phyloP scores from a whole-genome alignment of 1,140 invertebrate genomes.

The Lethocerus indicus region DNA sequence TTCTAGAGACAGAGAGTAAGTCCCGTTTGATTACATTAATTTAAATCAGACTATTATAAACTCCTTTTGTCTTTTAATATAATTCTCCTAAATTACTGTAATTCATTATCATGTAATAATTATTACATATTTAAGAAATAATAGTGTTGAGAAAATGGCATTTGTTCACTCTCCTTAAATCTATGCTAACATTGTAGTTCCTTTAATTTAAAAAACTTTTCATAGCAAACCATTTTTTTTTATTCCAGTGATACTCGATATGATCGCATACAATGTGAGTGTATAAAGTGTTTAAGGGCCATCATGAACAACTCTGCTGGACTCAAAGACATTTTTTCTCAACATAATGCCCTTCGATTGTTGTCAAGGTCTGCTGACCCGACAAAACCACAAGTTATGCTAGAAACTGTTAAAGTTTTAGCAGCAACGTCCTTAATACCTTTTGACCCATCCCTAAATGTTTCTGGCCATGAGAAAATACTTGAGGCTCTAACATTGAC shows the following conservation, averaged over 20 bases:
- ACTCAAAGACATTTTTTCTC: constrained; percentile 64
- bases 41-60: not conserved
- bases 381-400: constrained; percentile 62
- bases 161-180: too few species aligned
- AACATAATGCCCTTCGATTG: constrained; percentile 69
- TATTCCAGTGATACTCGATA: constrained; percentile 37
- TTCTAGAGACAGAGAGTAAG: constrained; percentile 22
- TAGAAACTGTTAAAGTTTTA: constrained; percentile 69
- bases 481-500: constrained; percentile 83
- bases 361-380: constrained; percentile 74
- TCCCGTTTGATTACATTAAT: not conserved
- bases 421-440: constrained; percentile 70
- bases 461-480: constrained; percentile 84
- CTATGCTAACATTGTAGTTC: too few species aligned
- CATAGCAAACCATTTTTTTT: too few species aligned
- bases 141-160: too few species aligned
- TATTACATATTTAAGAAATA: too few species aligned
- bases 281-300: constrained; percentile 78
- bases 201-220: too few species aligned
- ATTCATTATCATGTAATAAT: too few species aligned
- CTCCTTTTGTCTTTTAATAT: not conserved
- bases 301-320: constrained; percentile 91
- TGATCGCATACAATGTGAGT: constrained; percentile 75
- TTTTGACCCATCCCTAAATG: too few species aligned
- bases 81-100: not conserved